These are phyloP conservation scores for Lacerta agilis DNA, from an alignment of 2,797 vertebrate species.

Conservation along the genomic window DNA sequence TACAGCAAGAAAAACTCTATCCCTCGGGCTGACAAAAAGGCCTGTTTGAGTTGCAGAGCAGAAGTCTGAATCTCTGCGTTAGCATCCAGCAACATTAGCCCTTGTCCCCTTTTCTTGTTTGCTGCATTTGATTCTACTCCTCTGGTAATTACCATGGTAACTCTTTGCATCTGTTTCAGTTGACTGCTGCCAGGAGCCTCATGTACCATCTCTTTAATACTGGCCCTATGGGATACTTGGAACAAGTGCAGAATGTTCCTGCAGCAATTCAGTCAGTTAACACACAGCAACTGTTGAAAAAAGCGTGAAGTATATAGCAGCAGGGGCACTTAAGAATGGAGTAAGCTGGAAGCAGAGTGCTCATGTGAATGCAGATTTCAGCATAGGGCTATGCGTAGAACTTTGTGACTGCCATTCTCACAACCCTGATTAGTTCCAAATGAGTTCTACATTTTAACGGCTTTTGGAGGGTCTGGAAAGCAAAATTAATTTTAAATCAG, in stretches of 20 bases:
- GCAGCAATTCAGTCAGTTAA: neutral
- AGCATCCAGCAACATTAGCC: neutral
- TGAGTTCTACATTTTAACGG: too few relatives aligned
- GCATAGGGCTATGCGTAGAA: neutral
- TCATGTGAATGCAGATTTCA: neutral
- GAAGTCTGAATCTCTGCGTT: neutral
- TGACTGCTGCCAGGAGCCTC: neutral
- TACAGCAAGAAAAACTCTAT: neutral
- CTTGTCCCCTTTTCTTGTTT: neutral
- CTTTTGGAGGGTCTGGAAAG: too few relatives aligned
- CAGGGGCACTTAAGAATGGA: neutral
- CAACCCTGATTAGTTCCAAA: neutral
- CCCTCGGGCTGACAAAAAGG: neutral
- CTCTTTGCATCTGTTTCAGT: neutral
- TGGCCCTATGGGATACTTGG: conserved; percentile 1
- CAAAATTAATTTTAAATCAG: neutral
- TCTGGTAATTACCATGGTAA: conserved; percentile 10
- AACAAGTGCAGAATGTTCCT: neutral
- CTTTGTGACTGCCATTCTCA: neutral
- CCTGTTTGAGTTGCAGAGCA: neutral
- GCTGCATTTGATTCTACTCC: neutral
- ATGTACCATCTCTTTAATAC: neutral
- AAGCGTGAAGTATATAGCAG: neutral
- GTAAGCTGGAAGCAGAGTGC: neutral
- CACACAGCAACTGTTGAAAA: neutral